Percentiles rank a stretch among this genome's conserved stretches.
These are phyloP conservation scores for Corapipo altera DNA, from an alignment of 2,113 vertebrate species.

Conservation along the genomic window DNA sequence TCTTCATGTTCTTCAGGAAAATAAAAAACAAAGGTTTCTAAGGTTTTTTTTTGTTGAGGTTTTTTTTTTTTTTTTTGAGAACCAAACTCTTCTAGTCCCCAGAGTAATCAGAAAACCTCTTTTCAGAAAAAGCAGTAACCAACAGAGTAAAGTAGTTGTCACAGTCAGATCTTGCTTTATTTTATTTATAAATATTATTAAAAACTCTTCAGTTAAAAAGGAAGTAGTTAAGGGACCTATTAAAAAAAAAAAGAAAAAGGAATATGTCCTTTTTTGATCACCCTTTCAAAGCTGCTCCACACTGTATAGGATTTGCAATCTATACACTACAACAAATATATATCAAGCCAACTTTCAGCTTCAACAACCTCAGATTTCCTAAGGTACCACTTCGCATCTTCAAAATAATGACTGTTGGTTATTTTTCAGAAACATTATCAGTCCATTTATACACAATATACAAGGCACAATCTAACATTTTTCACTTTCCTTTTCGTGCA, in stretches of 20 bases:
- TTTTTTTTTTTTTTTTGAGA: background rate
- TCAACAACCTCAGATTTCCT: background rate
- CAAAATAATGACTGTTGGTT: background rate
- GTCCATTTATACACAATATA: background rate
- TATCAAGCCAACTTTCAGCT: background rate
- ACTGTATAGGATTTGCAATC: background rate
- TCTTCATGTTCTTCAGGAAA: background rate
- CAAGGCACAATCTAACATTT: background rate
- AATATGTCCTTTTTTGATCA: background rate
- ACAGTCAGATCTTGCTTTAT: background rate
- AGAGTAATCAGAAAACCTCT: background rate
- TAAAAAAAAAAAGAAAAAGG: background rate
- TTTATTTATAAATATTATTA: background rate
- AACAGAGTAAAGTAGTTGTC: background rate
- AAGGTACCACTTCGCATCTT: background rate
- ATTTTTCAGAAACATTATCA: background rate
- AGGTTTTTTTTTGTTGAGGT: background rate
- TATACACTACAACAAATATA: background rate
- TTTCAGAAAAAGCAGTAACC: background rate
- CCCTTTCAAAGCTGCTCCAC: background rate
- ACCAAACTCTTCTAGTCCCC: background rate
- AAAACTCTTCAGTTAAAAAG: background rate
- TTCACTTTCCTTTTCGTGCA: background rate
- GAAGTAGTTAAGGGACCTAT: background rate
- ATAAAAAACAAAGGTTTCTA: background rate